Percentiles rank a stretch among this genome's conserved stretches.
Evolutionary conservation across 2,888 invertebrate species (phyloP).

Genomic region (Microctonus brassicae): DNA sequence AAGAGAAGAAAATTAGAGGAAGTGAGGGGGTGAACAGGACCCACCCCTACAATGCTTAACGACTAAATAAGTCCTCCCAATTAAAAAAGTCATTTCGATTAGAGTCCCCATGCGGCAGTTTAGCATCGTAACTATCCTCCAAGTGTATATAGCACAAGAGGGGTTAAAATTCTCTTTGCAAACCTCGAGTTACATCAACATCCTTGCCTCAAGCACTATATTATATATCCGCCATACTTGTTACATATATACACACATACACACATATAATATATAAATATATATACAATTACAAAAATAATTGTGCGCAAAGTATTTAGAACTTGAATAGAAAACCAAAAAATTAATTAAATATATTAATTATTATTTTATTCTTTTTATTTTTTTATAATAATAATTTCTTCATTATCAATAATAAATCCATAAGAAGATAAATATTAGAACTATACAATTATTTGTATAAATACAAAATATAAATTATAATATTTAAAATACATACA

Average conservation of each 20-base stretch:
- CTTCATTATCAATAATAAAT: too few species aligned
- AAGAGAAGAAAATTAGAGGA: conserved; percentile 20
- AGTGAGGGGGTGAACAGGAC: conserved; percentile 16
- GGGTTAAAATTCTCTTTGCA: conserved; percentile 37
- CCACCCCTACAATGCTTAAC: conserved; percentile 53
- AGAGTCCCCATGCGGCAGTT: conserved; percentile 63
- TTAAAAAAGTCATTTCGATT: conserved; percentile 69
- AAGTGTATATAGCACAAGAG: conserved; percentile 36
- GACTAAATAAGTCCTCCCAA: conserved; percentile 66
- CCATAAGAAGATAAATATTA: too few species aligned
- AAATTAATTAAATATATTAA: too few species aligned
- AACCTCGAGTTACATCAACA: conserved; percentile 45
- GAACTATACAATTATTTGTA: too few species aligned
- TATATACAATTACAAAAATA: not conserved
- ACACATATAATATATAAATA: too few species aligned
- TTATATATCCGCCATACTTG: too few species aligned
- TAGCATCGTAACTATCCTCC: conserved; percentile 55
- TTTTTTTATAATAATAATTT: too few species aligned
- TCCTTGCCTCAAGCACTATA: conserved; percentile 46
- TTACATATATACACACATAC: conserved; percentile 10
- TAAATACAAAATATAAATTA: too few species aligned
- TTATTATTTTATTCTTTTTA: too few species aligned
- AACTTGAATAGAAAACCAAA: too few species aligned
- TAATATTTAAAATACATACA: too few species aligned
- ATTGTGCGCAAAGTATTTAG: too few species aligned